Conservation (phyloP, 2,888 invertebrate genomes). For the Phasia obesa region DNA sequence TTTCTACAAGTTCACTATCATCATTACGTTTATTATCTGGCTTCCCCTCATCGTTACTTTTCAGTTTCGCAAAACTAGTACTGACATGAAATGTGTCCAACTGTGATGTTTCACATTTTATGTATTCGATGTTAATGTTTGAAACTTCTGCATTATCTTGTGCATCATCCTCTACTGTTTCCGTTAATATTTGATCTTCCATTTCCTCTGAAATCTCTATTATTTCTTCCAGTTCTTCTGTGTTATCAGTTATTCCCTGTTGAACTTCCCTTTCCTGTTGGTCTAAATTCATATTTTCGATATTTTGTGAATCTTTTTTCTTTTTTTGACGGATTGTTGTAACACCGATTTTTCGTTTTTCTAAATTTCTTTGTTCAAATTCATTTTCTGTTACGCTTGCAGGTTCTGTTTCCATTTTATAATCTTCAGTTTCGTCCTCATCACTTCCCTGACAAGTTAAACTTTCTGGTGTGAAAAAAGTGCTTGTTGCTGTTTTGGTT, state of each 20-base stretch:
- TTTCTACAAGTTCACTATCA: background rate
- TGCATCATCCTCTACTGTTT: background rate
- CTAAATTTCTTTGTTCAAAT: background rate
- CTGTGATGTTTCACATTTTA: background rate
- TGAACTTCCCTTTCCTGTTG: background rate
- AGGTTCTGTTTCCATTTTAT: background rate
- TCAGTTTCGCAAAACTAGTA: constrained; percentile 10
- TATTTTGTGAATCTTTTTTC: background rate
- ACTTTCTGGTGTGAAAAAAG: constrained; percentile 63
- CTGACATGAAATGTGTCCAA: constrained; percentile 19
- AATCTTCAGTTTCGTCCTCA: background rate
- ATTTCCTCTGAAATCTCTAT: constrained; percentile 14
- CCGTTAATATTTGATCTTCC: background rate
- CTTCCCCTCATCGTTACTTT: background rate
- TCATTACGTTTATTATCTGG: background rate
- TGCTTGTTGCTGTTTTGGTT: constrained; percentile 70
- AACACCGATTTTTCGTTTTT: background rate
- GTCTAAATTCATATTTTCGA: background rate
- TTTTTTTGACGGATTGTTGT: background rate
- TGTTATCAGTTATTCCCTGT: background rate
- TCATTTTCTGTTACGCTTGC: background rate
- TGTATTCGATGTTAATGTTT: background rate
- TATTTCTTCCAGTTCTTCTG: constrained; percentile 2
- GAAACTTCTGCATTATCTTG: background rate
- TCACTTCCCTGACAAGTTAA: background rate